Percentiles rank a stretch among this genome's conserved stretches.
Evolutionary conservation across 2,888 invertebrate species (phyloP).

Genomic region (Spilarctia lutea): DNA sequence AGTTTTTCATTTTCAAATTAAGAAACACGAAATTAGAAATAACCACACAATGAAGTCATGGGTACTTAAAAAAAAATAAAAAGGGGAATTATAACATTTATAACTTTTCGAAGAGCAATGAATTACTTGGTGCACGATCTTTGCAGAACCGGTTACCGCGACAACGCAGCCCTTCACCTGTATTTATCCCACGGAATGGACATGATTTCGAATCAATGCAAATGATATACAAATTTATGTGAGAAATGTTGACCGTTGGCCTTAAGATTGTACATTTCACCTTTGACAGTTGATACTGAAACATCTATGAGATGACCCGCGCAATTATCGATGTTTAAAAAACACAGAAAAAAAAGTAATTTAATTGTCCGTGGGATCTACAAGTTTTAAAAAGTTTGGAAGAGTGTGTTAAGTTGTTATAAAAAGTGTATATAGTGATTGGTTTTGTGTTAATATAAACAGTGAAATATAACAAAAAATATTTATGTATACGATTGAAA

Average conservation of each 20-base stretch:
- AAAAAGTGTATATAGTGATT: background rate
- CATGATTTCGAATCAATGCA: constrained; percentile 56
- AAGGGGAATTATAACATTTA: background rate
- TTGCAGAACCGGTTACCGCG: constrained; percentile 50
- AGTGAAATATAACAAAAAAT: background rate
- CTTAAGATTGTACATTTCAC: constrained; percentile 62
- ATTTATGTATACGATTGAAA: background rate
- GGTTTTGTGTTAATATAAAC: background rate
- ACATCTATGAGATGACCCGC: background rate
- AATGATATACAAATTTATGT: constrained; percentile 77
- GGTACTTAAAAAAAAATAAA: too few relatives aligned
- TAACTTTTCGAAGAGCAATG: background rate
- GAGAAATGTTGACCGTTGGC: constrained; percentile 72
- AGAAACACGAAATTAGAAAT: background rate
- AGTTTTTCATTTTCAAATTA: background rate
- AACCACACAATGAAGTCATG: too few relatives aligned
- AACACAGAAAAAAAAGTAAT: background rate
- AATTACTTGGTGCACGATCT: background rate
- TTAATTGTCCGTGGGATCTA: background rate
- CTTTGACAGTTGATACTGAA: constrained; percentile 52
- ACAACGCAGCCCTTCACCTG: constrained; percentile 42
- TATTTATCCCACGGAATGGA: constrained; percentile 33
- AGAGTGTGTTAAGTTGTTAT: background rate
- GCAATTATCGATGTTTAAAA: background rate
- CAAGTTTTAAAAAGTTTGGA: background rate